Percentiles rank a stretch among this genome's conserved stretches.
phyloP scores from a whole-genome alignment of 2,113 vertebrate genomes.

The Myrmecobius fasciatus region DNA sequence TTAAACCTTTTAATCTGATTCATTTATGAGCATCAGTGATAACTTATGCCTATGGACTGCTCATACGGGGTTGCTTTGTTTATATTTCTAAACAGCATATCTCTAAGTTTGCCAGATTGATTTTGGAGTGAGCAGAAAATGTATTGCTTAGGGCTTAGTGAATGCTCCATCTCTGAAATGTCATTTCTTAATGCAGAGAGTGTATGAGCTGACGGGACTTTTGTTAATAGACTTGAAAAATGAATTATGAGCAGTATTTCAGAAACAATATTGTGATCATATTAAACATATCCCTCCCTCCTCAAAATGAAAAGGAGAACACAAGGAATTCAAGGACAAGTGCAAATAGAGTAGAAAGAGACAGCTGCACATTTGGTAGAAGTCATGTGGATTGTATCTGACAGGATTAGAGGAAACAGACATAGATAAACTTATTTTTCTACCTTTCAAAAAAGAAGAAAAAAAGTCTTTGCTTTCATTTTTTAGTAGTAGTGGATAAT shows the following conservation, averaged over 20 bases:
- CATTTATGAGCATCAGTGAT: background rate
- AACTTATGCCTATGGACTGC: background rate
- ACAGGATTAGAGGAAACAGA: conserved; percentile 37
- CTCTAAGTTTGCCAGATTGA: conserved; percentile 31
- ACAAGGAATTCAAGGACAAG: conserved; percentile 52
- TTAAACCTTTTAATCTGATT: background rate
- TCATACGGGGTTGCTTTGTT: conserved; percentile 39
- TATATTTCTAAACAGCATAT: conserved; percentile 37
- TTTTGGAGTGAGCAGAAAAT: conserved; percentile 42
- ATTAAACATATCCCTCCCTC: background rate
- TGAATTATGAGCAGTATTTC: conserved; percentile 45
- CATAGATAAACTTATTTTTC: conserved; percentile 6
- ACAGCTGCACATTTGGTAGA: background rate
- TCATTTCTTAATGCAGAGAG: conserved; percentile 12
- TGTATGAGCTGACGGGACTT: conserved; percentile 15
- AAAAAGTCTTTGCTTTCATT: background rate
- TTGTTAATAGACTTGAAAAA: conserved; percentile 47
- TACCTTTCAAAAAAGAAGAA: background rate
- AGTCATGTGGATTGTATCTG: background rate
- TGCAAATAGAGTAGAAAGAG: conserved; percentile 28
- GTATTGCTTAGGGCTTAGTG: conserved; percentile 13
- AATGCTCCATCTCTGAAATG: conserved; percentile 50
- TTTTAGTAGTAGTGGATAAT: conserved; percentile 31
- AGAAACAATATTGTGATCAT: conserved; percentile 35
- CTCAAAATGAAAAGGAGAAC: conserved; percentile 16